Evolutionary conservation across 2,797 vertebrate species (phyloP), one percentile per base, ranked within the genome.

Genomic region (Oophaga sylvatica): DNA sequence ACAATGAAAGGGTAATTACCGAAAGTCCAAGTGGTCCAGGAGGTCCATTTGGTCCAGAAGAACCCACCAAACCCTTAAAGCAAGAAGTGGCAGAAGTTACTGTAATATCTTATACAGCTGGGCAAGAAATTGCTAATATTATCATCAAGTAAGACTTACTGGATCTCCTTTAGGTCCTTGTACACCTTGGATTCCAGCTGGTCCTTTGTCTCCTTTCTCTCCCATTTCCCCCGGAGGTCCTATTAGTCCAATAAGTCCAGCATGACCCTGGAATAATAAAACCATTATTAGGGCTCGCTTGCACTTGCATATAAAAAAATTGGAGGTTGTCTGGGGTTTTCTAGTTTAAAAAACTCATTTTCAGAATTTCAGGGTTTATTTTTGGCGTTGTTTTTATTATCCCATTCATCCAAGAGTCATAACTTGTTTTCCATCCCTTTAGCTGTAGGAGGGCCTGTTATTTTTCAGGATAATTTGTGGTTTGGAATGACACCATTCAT

Each of bases 141-240:
- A 29, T n/a, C 13, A 62, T 62, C 13, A 29, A 20, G 41, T 29
- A 63, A 9, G 45, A 93, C 93, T 91, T 91, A 98, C 97, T 48
- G 86, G 85, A 3, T 98, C 97, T 94, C 98, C 98, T 93, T 96
- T 97, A 82, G 94, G 87, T 57, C 98, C 97, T 0, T 86, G 94
- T 83, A 92, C 83, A 20, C 98, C 98, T 91, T 97, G 95, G 80
- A 88, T 92, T 60, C 98, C 98, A 0, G 96, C 96, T 17, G 97
- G 93, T 1, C 98, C 98, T 90, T 93, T 92, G 91, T 99, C 98
- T 59, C 98, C 98, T 90, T 99, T 99, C 93, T 99, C 98, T 1
- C 98, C 98, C 20, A 93, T 90, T 83, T 99, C 98, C 88, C 98
- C 97, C 0, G 97, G 95, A 5, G 96, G 96, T 0, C 97, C 97